Base-by-base conservation (phyloP, 2,888 invertebrate genomes). In the Caenorhabditis panamensis region DNA sequence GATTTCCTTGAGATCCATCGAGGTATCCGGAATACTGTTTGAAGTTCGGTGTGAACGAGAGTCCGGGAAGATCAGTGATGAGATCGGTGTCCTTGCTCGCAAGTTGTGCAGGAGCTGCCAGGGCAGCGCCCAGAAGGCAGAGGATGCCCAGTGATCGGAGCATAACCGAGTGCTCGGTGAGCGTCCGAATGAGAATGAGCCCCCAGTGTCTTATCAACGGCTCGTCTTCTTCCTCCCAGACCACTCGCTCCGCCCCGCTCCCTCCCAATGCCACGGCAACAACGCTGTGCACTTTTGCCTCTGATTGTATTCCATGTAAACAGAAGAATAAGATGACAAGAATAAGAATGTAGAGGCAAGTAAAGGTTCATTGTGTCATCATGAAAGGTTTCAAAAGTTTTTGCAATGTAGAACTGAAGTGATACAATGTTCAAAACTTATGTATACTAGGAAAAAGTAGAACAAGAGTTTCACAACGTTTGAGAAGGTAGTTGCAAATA, bases 11-110 rank as follows among this genome's bases (percentile, higher is more conserved):
- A 59, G 77, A 68, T 18, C 82, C 86, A 67, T 86, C 79, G 13
- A 89, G 68, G 71, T 79, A 92, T 16, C 92, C 92, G n/a, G 92
- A 92, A 82, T 92, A 92, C 51, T 92, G 92, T 63, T 90, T 90
- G 89, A 92, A 92, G 18, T 72, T 85, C 2, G 85, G 83, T 2
- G 72, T 71, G 64, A 87, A 88, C 0, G 84, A 82, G 9, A 88
- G 76, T 16, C 87, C 87, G 18, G 88, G 88, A 41, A 87, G 79
- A 63, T 69, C 58, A 2, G 72, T 79, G 22, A 88, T 63, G 64
- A 83, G 75, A 78, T 87, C 88, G n/a, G 66, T 66, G 8, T 31
- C 47, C 61, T 84, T 82, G 18, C 37, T 53, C 22, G 76, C 82
- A 51, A 69, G 22, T 24, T 63, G 66, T 5, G 68, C 62, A 47